phyloP scores from a whole-genome alignment of 2,888 invertebrate genomes.

The Agapetus fuscipes region DNA sequence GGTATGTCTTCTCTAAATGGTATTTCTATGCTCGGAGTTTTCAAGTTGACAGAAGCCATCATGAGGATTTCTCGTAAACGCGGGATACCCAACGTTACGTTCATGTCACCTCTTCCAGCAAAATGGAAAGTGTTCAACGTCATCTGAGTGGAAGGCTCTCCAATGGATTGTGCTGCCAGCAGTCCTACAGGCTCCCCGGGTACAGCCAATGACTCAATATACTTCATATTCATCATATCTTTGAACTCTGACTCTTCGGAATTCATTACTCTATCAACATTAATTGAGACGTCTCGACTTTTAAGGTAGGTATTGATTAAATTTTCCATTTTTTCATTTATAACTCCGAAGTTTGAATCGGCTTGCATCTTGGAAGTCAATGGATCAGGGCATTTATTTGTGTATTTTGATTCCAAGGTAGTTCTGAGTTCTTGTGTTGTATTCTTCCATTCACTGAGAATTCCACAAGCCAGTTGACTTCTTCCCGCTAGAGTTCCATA shows the following conservation, averaged over 20 bases:
- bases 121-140: conserved; percentile 99
- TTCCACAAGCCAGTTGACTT: conserved; percentile 46
- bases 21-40: conserved; percentile 94
- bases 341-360: conserved; percentile 68
- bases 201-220: conserved; percentile 64
- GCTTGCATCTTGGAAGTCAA: conserved; percentile 59
- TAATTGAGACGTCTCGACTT: conserved; percentile 31
- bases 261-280: conserved; percentile 25
- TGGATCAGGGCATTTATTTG: conserved; percentile 61
- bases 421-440: conserved; percentile 49
- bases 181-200: conserved; percentile 97
- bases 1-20: conserved; percentile 55
- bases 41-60: conserved; percentile 87
- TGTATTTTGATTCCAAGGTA: conserved; percentile 40
- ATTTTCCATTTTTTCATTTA: conserved; percentile 71
- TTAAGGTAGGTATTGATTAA: conserved; percentile 53
- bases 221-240: conserved; percentile 66
- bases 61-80: conserved; percentile 93
- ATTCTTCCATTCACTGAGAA: conserved; percentile 58
- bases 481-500: conserved; percentile 37
- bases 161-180: conserved; percentile 94
- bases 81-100: conserved; percentile 99
- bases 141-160: conserved; percentile 99
- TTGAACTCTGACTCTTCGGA: conserved; percentile 45
- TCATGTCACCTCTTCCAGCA: conserved; percentile 99